Evolutionary conservation across 2,888 invertebrate species (phyloP).

Genomic region (Xylota sylvarum): DNA sequence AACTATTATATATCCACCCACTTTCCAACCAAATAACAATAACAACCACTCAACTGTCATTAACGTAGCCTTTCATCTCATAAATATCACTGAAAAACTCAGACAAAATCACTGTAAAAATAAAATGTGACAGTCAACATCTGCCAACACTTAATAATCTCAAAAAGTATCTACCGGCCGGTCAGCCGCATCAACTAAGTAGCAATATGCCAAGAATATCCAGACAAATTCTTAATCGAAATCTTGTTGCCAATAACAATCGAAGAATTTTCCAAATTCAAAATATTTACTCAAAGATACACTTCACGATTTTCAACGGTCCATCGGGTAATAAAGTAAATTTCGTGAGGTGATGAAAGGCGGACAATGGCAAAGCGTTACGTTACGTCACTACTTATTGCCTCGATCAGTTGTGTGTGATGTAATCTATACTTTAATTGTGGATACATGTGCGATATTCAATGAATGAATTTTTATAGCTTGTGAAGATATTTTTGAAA

Average conservation of each 20-base stretch:
- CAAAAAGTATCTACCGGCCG: neutral
- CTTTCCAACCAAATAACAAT: neutral
- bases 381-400: conserved; percentile 40
- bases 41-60: conserved; percentile 9
- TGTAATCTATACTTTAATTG: conserved; percentile 45
- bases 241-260: conserved; percentile 30
- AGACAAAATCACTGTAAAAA: conserved; percentile 17
- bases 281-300: conserved; percentile 54
- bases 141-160: conserved; percentile 31
- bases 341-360: conserved; percentile 45
- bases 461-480: conserved; percentile 29
- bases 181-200: conserved; percentile 17
- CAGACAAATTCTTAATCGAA: conserved; percentile 18
- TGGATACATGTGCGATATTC: conserved; percentile 17
- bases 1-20: conserved; percentile 1
- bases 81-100: conserved; percentile 14
- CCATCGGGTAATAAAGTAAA: conserved; percentile 39
- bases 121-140: conserved; percentile 40
- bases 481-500: conserved; percentile 1
- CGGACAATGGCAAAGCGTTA: conserved; percentile 38
- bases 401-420: conserved; percentile 20
- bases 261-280: conserved; percentile 51
- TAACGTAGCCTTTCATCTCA: conserved; percentile 18
- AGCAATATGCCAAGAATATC: conserved; percentile 22
- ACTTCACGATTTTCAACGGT: conserved; percentile 44